phyloP scores from a whole-genome alignment of 2,797 vertebrate species.

The Myotis vivesi region DNA sequence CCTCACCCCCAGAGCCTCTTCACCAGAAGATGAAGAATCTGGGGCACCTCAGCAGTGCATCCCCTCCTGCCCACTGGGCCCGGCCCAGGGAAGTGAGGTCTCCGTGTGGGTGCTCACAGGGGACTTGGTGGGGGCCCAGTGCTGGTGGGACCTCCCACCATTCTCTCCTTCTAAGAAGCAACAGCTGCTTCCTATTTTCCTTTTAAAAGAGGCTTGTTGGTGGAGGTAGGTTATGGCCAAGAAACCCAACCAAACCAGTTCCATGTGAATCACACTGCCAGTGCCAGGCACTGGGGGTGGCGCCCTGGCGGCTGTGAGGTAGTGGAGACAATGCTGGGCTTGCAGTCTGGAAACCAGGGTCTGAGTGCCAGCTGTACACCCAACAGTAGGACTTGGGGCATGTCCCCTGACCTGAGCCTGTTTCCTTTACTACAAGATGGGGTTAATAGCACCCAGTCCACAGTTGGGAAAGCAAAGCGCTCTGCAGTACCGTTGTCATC shows the following conservation, averaged over 20 bases:
- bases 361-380: not conserved
- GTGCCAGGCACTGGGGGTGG: not conserved
- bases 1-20: not conserved
- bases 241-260: not conserved
- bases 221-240: not conserved
- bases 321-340: not conserved
- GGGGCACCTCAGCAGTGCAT: not conserved
- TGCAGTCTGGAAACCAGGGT: not conserved
- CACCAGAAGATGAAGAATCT: not conserved
- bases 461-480: not conserved
- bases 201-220: not conserved
- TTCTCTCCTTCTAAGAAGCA: not conserved
- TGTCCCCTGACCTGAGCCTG: not conserved
- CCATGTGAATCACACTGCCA: not conserved
- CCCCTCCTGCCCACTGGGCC: not conserved
- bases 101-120: not conserved
- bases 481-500: not conserved
- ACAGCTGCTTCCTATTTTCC: not conserved
- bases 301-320: not conserved
- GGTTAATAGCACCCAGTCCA: not conserved
- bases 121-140: rapidly evolving
- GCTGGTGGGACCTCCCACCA: rapidly evolving
- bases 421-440: not conserved
- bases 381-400: not conserved
- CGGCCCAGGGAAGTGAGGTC: too few species aligned